Percentiles rank a stretch among this genome's conserved stretches.
These are phyloP conservation scores for Heliconius hortense DNA, from an alignment of 2,888 invertebrate genomes.

Conservation along the genomic window DNA sequence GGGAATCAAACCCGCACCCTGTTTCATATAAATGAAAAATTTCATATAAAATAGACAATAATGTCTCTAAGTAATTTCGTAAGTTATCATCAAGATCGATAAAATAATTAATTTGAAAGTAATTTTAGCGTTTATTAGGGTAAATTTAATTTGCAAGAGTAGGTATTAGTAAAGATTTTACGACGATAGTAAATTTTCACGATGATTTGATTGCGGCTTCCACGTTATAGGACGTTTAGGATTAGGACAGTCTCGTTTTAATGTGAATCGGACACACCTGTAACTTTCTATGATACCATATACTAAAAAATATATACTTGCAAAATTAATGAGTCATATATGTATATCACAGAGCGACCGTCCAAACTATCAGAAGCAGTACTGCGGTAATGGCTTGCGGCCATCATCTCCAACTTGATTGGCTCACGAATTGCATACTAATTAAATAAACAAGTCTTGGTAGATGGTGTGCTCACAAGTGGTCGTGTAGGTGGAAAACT, in stretches of 20 bases:
- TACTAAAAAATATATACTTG: background rate
- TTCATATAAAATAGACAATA: too few relatives aligned
- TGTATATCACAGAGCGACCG: background rate
- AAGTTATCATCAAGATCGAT: too few relatives aligned
- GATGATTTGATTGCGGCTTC: slow-evolving; percentile 79
- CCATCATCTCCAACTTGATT: slow-evolving; percentile 38
- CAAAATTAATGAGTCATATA: background rate
- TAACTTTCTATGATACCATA: too few relatives aligned
- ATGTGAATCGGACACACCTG: background rate
- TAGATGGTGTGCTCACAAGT: background rate
- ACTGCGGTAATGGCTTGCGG: slow-evolving; percentile 30
- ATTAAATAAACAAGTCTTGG: slow-evolving; percentile 37
- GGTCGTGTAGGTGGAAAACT: background rate
- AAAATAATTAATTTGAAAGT: background rate
- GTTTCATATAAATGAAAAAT: too few relatives aligned
- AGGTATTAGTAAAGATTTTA: slow-evolving; percentile 9
- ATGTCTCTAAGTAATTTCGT: too few relatives aligned
- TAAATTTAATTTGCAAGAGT: slow-evolving; percentile 14
- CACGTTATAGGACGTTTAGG: slow-evolving; percentile 1
- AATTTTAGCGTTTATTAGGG: slow-evolving; percentile 1
- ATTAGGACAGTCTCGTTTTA: background rate
- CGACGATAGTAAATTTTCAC: slow-evolving; percentile 13
- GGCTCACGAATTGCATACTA: slow-evolving; percentile 39
- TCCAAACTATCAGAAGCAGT: slow-evolving; percentile 18
- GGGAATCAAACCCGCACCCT: too few relatives aligned